A percentile compares a stretch with the other conserved stretches of the same genome.
Evolutionary conservation across 2,797 vertebrate genomes (phyloP).

Genomic region (Salmo trutta): DNA sequence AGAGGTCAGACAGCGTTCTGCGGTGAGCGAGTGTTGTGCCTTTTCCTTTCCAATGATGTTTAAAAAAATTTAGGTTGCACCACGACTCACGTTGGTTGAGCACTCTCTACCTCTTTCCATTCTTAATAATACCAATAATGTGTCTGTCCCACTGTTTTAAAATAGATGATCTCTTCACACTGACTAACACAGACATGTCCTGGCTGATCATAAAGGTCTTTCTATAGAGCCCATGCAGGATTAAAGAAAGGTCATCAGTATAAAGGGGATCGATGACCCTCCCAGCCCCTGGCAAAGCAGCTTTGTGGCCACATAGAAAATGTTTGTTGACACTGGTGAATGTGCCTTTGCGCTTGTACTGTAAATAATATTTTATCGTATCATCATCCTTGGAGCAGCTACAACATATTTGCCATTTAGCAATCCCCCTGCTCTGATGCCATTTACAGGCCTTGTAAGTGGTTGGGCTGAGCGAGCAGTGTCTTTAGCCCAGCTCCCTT

Average conservation of each 20-base stretch:
- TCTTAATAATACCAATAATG: not conserved
- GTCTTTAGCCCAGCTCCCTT: not conserved
- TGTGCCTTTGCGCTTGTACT: conserved; percentile 24
- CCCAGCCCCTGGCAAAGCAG: conserved; percentile 14
- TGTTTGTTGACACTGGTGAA: conserved; percentile 24
- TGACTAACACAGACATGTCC: conserved; percentile 28
- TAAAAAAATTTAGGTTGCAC: too few relatives aligned
- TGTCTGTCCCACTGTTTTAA: conserved; percentile 4
- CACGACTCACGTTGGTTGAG: too few relatives aligned
- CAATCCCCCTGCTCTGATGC: not conserved
- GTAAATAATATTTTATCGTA: conserved; percentile 37
- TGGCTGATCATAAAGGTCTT: conserved; percentile 18
- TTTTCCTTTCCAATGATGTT: too few relatives aligned
- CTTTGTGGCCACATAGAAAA: conserved; percentile 12
- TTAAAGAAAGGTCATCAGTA: conserved; percentile 49
- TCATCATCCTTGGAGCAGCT: conserved; percentile 29
- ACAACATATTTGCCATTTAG: conserved; percentile 26
- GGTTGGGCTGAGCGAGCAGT: not conserved
- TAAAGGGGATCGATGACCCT: conserved; percentile 32
- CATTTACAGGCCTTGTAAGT: not conserved
- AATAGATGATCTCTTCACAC: conserved; percentile 15
- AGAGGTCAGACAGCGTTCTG: too few relatives aligned
- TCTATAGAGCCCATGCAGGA: conserved; percentile 30
- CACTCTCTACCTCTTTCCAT: too few relatives aligned
- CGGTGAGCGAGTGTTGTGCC: too few relatives aligned